These are phyloP conservation scores for Plotosus lineatus DNA, from an alignment of 2,113 vertebrate genomes.

Conservation along the genomic window DNA sequence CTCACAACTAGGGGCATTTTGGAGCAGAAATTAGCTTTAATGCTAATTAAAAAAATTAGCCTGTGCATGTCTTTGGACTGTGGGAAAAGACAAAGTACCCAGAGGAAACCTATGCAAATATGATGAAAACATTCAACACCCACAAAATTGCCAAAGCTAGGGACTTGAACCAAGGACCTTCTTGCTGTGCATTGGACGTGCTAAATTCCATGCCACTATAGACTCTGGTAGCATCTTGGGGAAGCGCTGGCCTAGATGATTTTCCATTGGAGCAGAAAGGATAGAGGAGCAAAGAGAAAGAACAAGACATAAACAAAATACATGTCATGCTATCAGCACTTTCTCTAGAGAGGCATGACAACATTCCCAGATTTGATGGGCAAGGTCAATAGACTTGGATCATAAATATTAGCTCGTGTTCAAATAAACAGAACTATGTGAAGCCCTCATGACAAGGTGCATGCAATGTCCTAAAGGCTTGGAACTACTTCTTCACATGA, in stretches of 20 bases:
- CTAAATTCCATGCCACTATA: too few relatives aligned
- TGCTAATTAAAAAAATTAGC: too few relatives aligned
- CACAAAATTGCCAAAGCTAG: too few relatives aligned
- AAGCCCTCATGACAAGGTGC: constrained; percentile 57
- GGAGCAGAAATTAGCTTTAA: too few relatives aligned
- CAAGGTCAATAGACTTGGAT: constrained; percentile 12
- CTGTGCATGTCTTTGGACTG: too few relatives aligned
- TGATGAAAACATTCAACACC: too few relatives aligned
- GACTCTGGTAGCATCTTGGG: background rate
- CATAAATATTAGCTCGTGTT: constrained; percentile 26
- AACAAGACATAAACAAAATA: constrained; percentile 16
- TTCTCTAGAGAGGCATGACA: background rate
- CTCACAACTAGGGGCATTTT: too few relatives aligned
- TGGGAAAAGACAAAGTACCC: too few relatives aligned
- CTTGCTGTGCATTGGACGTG: too few relatives aligned
- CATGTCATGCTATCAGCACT: constrained; percentile 10
- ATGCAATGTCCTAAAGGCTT: constrained; percentile 59
- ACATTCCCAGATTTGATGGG: constrained; percentile 7
- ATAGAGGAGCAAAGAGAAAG: background rate
- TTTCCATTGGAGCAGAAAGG: background rate
- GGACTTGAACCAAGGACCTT: too few relatives aligned
- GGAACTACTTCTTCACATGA: constrained; percentile 61
- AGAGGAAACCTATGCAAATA: too few relatives aligned
- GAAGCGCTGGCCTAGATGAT: constrained; percentile 24
- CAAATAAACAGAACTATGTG: constrained; percentile 21